Conservation (phyloP, 2,113 vertebrate genomes). For the Cyanocitta stelleri region DNA sequence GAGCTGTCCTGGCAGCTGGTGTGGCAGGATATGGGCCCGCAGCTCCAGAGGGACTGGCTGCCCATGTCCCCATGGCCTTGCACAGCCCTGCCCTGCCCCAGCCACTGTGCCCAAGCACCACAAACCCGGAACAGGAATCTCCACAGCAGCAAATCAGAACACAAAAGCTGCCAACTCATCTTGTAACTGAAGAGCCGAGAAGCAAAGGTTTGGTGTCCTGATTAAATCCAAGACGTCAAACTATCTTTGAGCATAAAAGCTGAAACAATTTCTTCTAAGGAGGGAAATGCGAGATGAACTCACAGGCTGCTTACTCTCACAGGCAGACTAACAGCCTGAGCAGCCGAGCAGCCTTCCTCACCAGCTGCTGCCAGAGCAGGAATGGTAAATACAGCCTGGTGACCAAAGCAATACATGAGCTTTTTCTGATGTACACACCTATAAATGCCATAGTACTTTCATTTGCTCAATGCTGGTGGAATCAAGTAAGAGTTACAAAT, state of each 20-base stretch:
- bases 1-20: conserved; percentile 28
- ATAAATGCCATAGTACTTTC: not conserved
- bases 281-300: not conserved
- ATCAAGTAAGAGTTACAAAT: not conserved
- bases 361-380: not conserved
- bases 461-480: not conserved
- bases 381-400: not conserved
- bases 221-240: conserved; percentile 1
- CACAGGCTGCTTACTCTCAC: not conserved
- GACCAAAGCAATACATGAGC: fast-evolving
- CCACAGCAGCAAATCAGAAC: not conserved
- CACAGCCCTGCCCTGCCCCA: not conserved
- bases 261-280: not conserved
- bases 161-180: not conserved
- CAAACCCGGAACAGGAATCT: not conserved
- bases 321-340: not conserved
- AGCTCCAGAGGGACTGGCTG: not conserved
- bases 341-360: not conserved
- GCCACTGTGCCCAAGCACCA: fast-evolving
- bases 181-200: not conserved
- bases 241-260: not conserved
- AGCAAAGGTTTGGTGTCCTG: not conserved
- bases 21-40: not conserved
- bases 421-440: not conserved
- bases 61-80: fast-evolving